Percentiles rank a stretch among this genome's conserved stretches.
Conservation (phyloP, 2,113 vertebrate species). For the human (Homo sapiens) region GRCh38 chr1:204217501-204218000, state of each 20-base stretch:
- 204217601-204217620: background rate
- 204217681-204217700: background rate
- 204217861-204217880: accelerated
- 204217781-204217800: background rate
- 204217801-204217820: background rate
- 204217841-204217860: accelerated
- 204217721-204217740: accelerated
- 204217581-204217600: accelerated
- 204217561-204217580: accelerated
- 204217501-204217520: background rate
- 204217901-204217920: background rate
- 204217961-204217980: background rate
- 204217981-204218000: background rate
- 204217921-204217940: background rate
- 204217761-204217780: background rate
- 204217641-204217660: background rate
- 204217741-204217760: background rate
- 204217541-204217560: background rate
- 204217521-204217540: background rate
- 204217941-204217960: background rate
- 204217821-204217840: background rate
- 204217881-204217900: background rate
- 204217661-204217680: background rate
- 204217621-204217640: background rate
- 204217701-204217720: background rate